phyloP scores from a whole-genome alignment of 92 coral and sea anemone species.

The Parazoanthus darwini region DNA sequence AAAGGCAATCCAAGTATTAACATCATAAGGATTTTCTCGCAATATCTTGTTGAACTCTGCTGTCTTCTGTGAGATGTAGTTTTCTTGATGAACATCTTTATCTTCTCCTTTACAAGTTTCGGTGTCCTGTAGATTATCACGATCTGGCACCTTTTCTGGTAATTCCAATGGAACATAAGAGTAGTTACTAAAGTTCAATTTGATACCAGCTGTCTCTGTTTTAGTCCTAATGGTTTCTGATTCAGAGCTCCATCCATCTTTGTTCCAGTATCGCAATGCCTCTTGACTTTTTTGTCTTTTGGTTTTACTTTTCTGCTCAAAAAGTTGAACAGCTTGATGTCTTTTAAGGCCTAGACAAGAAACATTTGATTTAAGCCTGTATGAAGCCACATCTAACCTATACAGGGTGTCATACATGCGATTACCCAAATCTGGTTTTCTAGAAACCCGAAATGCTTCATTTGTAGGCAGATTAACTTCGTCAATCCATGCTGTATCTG shows the following conservation, averaged over 20 bases:
- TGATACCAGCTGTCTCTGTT: background rate
- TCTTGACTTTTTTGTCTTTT: constrained; percentile 40
- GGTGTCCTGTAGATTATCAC: constrained; percentile 17
- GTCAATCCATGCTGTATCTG: constrained; percentile 92
- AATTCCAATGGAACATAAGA: constrained; percentile 76
- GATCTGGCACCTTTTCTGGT: constrained; percentile 41
- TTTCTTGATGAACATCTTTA: constrained; percentile 29
- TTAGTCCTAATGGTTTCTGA: constrained; percentile 1
- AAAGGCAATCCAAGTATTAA: constrained; percentile 76
- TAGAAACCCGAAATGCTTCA: constrained; percentile 84
- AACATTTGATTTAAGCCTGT: constrained; percentile 65
- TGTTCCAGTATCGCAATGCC: constrained; percentile 58
- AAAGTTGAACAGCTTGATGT: constrained; percentile 57
- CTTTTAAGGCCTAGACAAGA: constrained; percentile 75
- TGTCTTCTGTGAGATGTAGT: constrained; percentile 51
- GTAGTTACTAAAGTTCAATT: constrained; percentile 56
- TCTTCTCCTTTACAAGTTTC: constrained; percentile 18
- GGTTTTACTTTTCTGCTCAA: constrained; percentile 59
- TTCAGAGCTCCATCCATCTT: constrained; percentile 16
- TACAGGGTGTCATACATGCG: constrained; percentile 78
- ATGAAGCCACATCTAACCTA: constrained; percentile 85
- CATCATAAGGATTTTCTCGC: constrained; percentile 80
- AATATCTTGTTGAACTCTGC: constrained; percentile 71
- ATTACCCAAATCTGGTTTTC: constrained; percentile 84
- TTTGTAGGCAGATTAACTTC: constrained; percentile 72